Conservation (phyloP, 2,797 vertebrate species). For the Pangasius sanitwongsei region DNA sequence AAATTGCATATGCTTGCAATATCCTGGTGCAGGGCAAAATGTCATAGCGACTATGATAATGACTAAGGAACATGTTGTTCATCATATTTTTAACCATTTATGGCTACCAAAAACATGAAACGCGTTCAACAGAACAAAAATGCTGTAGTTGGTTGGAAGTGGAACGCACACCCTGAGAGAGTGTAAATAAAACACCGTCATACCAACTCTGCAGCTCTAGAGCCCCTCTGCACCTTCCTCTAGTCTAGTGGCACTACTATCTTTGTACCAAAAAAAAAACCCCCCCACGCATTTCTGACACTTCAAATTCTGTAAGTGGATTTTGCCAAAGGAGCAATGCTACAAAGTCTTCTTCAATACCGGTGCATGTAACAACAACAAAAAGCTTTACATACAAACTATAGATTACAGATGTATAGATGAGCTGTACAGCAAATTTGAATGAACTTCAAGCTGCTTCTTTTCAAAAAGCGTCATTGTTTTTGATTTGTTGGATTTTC, state of each 20-base stretch:
- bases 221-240: slow-evolving; percentile 16
- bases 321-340: slow-evolving; percentile 13
- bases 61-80: background rate
- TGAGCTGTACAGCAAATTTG: background rate
- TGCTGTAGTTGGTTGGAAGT: background rate
- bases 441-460: background rate
- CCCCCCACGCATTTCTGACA: slow-evolving; percentile 33
- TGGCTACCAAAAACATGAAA: background rate
- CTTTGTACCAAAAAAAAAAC: slow-evolving; percentile 7
- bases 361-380: slow-evolving; percentile 1
- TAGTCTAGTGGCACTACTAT: slow-evolving; percentile 22
- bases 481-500: background rate
- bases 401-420: background rate
- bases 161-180: background rate
- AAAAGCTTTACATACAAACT: background rate
- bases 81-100: background rate
- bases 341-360: background rate
- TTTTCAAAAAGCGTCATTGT: background rate
- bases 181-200: slow-evolving; percentile 22
- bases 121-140: background rate
- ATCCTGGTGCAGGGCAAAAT: background rate
- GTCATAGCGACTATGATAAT: background rate
- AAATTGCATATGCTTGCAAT: background rate
- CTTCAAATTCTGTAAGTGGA: slow-evolving; percentile 25
- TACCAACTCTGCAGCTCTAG: background rate